These are phyloP conservation scores for Parthenolecanium corni DNA, from an alignment of 2,888 invertebrate genomes.

Conservation along the genomic window DNA sequence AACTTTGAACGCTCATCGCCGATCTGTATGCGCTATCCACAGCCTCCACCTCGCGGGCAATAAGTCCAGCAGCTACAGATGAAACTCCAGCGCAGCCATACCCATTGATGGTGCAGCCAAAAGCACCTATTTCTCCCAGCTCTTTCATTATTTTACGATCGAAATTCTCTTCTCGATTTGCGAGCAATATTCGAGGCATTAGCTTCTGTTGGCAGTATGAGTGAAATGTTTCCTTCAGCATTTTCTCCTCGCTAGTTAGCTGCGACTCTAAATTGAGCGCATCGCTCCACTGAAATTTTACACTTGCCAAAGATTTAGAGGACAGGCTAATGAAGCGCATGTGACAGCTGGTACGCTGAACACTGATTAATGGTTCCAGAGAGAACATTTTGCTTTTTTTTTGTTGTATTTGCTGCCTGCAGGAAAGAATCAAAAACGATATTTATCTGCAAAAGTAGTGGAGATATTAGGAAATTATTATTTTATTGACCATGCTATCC, in stretches of 20 bases:
- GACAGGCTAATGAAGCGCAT: background rate
- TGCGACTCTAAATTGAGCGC: slow-evolving; percentile 75
- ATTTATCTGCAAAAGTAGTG: no score
- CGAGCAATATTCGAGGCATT: slow-evolving; percentile 70
- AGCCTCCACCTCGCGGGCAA: slow-evolving; percentile 81
- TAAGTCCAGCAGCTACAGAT: slow-evolving; percentile 84
- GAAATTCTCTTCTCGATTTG: slow-evolving; percentile 85
- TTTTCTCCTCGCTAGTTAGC: slow-evolving; percentile 82
- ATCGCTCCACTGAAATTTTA: slow-evolving; percentile 80
- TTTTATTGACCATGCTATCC: no score
- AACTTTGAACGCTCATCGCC: slow-evolving; percentile 94
- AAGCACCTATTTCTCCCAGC: slow-evolving; percentile 78
- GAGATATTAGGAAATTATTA: no score
- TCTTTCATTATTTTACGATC: slow-evolving; percentile 81
- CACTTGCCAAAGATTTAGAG: background rate
- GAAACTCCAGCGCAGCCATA: slow-evolving; percentile 92
- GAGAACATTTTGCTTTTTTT: slow-evolving; percentile 13
- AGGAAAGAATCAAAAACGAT: no score
- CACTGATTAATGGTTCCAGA: background rate
- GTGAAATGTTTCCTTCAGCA: slow-evolving; percentile 73
- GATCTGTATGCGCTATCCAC: slow-evolving; percentile 93
- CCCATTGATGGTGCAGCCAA: slow-evolving; percentile 83
- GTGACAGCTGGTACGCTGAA: background rate
- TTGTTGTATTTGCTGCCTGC: no score
- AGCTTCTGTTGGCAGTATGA: slow-evolving; percentile 82